Base-by-base conservation (phyloP, 2,797 vertebrate species). In the Pterois miles region DNA sequence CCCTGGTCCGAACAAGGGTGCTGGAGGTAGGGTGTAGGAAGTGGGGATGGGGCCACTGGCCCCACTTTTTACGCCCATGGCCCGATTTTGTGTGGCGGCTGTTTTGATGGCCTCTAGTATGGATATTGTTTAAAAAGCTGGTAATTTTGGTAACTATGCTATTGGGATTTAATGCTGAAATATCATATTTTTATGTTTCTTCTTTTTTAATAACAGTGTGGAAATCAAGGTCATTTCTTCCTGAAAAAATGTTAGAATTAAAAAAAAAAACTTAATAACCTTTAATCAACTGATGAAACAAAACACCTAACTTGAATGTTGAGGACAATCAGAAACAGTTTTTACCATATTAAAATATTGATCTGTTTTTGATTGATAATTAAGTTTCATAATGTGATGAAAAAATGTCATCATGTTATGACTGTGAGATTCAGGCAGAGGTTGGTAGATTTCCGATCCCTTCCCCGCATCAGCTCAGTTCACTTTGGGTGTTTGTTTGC, bases 401-500 rank as follows among this genome's bases (percentile, higher is more conserved):
- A 50, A 67, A 72, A 36, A 25, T 53, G 18, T 53, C 11, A 5
- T 10, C 31, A 33, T 22, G 33, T 13, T 7, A 10, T 20, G 13
- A 56, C 10, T 31, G 7, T 20, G 16, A 20, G 23, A n/a, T n/a
- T n/a, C n/a, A n/a, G n/a, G n/a, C n/a, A n/a, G n/a, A n/a, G n/a
- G 6, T 46, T 25, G 5, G 74, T 33, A 48, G 27, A 73, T 86
- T 82, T 80, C 48, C 11, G 22, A 71, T 38, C n/a, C 29, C 12
- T 25, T 56, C 31, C 8, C 7, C 6, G 4, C 29, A 43, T 67
- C 62, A 36, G 10, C 50, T 74, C 33, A 62, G 36, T 52, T 68
- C 38, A n/a, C 46, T 20, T 48, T 16, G 6, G 20, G 46, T 48
- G 58, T 71, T 71, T 53, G 6, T 38, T n/a, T 67, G 18, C 4